phyloP scores from a whole-genome alignment of 2,113 vertebrate species.

The Thalassoma bifasciatum region DNA sequence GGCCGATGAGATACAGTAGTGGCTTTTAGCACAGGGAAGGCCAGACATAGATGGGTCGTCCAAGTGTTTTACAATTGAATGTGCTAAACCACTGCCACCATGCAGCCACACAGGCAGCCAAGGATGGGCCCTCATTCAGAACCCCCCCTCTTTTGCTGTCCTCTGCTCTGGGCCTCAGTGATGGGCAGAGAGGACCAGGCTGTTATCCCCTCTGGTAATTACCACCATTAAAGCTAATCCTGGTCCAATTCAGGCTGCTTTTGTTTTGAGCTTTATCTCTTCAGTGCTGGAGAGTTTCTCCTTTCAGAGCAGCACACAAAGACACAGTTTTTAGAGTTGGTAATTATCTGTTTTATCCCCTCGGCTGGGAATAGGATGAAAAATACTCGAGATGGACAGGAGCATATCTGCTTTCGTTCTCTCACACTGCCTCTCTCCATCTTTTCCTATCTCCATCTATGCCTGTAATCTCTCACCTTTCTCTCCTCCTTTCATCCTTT shows the following conservation, averaged over 20 bases:
- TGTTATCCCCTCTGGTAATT: slow-evolving; percentile 82
- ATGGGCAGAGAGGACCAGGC: slow-evolving; percentile 82
- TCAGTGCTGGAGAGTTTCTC: slow-evolving; percentile 83
- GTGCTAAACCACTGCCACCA: slow-evolving; percentile 77
- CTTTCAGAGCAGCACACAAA: slow-evolving; percentile 84
- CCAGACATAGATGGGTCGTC: slow-evolving; percentile 81
- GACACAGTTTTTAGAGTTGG: slow-evolving; percentile 76
- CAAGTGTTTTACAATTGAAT: slow-evolving; percentile 89
- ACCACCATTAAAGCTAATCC: slow-evolving; percentile 84
- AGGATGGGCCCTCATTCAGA: slow-evolving; percentile 78
- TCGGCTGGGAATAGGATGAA: slow-evolving; percentile 73
- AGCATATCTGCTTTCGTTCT: slow-evolving; percentile 55
- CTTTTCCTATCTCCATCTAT: slow-evolving; percentile 11
- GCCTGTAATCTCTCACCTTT: slow-evolving; percentile 18
- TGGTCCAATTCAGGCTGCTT: slow-evolving; percentile 82
- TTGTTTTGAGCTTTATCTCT: slow-evolving; percentile 87
- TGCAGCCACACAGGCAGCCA: slow-evolving; percentile 79
- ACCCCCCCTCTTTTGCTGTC: slow-evolving; percentile 69
- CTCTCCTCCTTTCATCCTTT: slow-evolving; percentile 10
- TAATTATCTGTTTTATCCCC: slow-evolving; percentile 84
- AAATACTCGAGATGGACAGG: slow-evolving; percentile 64
- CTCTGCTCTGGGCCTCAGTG: slow-evolving; percentile 77
- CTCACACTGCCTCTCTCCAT: slow-evolving; percentile 28
- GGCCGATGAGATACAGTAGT: slow-evolving; percentile 81
- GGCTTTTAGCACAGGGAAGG: slow-evolving; percentile 85